Percentiles rank a stretch among this genome's conserved stretches.
Evolutionary conservation across 1,140 invertebrate genomes (phyloP).

Genomic region (Ganaspis sp.): DNA sequence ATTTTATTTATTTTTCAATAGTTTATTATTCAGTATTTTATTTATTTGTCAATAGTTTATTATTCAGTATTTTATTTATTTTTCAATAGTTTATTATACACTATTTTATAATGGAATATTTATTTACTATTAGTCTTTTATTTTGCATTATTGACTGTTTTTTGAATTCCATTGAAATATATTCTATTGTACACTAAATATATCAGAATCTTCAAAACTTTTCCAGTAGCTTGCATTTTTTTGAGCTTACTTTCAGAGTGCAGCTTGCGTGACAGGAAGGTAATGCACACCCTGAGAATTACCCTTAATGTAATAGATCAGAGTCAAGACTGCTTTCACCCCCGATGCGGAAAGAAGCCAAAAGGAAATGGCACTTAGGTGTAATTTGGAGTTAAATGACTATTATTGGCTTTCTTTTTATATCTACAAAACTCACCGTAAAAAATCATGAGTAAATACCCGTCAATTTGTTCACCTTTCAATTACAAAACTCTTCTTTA

Average conservation of each 20-base stretch:
- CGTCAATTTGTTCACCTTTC: neutral
- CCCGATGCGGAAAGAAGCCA: slow-evolving; percentile 54
- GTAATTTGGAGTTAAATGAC: slow-evolving; percentile 64
- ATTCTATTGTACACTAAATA: no score
- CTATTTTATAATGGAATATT: no score
- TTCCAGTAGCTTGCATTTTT: neutral
- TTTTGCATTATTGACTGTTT: no score
- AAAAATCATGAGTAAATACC: neutral
- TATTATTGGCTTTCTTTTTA: slow-evolving; percentile 53
- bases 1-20: no score
- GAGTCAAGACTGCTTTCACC: slow-evolving; percentile 63
- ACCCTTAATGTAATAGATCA: slow-evolving; percentile 68
- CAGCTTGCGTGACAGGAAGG: slow-evolving; percentile 68
- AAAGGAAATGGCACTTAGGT: slow-evolving; percentile 65
- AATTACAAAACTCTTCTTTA: neutral
- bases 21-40: no score
- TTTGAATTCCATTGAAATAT: no score
- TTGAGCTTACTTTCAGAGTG: neutral
- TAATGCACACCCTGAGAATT: slow-evolving; percentile 64
- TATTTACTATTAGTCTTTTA: no score
- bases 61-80: no score
- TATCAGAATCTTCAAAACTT: no score
- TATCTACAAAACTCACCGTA: neutral
- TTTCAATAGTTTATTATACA: no score
- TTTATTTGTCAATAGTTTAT: no score